A percentile compares a stretch with the other conserved stretches of the same genome.
Conservation (phyloP, 2,797 vertebrate genomes). For the Melanotaenia nigrans region DNA sequence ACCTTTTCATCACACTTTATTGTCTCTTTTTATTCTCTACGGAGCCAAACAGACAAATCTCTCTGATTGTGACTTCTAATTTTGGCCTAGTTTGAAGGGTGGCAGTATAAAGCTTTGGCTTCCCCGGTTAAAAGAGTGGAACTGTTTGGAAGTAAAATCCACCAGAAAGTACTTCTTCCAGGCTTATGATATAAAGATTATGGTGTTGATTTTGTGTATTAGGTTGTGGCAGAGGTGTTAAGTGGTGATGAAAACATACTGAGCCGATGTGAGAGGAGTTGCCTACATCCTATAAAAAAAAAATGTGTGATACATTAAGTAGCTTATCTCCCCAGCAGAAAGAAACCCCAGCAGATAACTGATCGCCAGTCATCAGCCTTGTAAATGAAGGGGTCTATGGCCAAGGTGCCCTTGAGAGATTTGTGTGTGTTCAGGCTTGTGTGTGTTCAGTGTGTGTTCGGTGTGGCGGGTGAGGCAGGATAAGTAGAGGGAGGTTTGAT, state of each 20-base stretch:
- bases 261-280: constrained; percentile 11
- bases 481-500: constrained; percentile 73
- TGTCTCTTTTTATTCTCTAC: constrained; percentile 21
- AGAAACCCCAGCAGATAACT: constrained; percentile 40
- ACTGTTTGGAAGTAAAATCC: constrained; percentile 25
- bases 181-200: constrained; percentile 5
- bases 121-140: not conserved
- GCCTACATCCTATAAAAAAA: constrained; percentile 38
- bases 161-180: not conserved
- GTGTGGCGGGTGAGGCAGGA: constrained; percentile 62
- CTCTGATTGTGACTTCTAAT: constrained; percentile 20
- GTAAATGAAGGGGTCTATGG: constrained; percentile 57
- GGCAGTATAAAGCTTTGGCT: not conserved
- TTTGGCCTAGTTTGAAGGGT: constrained; percentile 23
- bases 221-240: constrained; percentile 1
- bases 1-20: constrained; percentile 23
- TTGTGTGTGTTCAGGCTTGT: constrained; percentile 21
- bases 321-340: constrained; percentile 48
- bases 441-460: constrained; percentile 23
- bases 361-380: constrained; percentile 56
- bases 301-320: constrained; percentile 35
- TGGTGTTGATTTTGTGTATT: not conserved
- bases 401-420: constrained; percentile 78
- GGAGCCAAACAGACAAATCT: constrained; percentile 22
- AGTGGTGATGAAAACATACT: constrained; percentile 11